Conservation (phyloP, 1,140 invertebrate genomes). For the Heliconius hermathena region DNA sequence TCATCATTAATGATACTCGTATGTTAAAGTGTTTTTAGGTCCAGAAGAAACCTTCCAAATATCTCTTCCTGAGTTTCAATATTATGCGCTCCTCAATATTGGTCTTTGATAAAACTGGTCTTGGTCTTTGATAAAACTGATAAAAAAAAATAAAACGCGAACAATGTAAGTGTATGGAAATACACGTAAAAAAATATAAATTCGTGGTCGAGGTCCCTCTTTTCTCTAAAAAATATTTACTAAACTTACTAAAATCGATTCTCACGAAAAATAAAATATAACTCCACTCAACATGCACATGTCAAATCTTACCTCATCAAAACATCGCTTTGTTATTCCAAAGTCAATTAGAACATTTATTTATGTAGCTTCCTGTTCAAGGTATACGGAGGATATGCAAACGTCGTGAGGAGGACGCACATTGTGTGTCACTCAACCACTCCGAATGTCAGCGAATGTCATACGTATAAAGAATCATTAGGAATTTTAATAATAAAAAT, state of each 20-base stretch:
- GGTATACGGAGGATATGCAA: constrained; percentile 1
- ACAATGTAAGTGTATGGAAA: too few species aligned
- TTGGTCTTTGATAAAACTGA: too few species aligned
- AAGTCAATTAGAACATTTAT: constrained; percentile 11
- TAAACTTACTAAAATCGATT: not conserved
- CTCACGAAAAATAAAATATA: not conserved
- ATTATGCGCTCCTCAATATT: too few species aligned
- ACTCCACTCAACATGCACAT: not conserved
- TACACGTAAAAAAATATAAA: too few species aligned
- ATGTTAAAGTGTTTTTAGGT: too few species aligned
- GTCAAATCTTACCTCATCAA: not conserved
- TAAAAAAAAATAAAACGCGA: too few species aligned
- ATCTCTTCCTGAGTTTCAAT: too few species aligned
- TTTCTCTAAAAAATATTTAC: too few species aligned
- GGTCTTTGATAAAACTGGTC: too few species aligned
- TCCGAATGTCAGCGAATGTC: constrained; percentile 1
- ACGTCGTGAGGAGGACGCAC: not conserved
- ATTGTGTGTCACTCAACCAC: constrained; percentile 3
- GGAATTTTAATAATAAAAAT: not conserved
- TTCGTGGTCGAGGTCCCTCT: too few species aligned
- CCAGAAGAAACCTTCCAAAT: too few species aligned
- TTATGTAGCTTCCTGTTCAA: constrained; percentile 2
- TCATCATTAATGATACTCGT: too few species aligned
- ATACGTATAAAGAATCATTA: not conserved
- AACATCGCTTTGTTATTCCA: not conserved